phyloP scores from a whole-genome alignment of 2,797 vertebrate species.

The Bradypodion ventrale region DNA sequence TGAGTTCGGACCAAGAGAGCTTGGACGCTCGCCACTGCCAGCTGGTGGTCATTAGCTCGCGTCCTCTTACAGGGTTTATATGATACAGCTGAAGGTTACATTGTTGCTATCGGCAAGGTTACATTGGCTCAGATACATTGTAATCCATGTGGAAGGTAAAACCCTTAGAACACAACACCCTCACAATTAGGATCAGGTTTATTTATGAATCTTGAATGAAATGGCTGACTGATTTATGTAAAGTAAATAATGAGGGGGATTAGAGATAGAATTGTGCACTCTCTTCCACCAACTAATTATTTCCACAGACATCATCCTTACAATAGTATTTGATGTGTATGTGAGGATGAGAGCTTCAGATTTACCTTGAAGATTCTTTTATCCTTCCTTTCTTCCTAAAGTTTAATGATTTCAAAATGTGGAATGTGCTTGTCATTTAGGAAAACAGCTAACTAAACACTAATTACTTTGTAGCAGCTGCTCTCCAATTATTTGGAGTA shows the following conservation, averaged over 20 bases:
- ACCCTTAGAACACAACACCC: no score
- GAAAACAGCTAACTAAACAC: background rate
- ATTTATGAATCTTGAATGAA: no score
- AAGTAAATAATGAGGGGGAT: background rate
- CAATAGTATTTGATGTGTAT: background rate
- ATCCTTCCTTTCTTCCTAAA: background rate
- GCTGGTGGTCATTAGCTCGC: no score
- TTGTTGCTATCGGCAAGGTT: no score
- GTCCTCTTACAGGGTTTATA: no score
- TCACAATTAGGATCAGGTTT: no score
- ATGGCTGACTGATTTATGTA: background rate
- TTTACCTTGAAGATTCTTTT: no score
- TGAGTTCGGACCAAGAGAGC: no score
- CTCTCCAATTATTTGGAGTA: background rate
- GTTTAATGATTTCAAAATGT: background rate
- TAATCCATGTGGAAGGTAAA: no score
- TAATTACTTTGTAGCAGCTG: background rate
- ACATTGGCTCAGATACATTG: no score
- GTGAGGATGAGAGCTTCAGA: background rate
- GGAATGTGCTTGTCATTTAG: background rate
- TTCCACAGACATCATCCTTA: background rate
- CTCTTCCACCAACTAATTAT: background rate
- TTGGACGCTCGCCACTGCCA: no score
- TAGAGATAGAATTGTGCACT: background rate
- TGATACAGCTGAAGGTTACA: no score